Evolutionary conservation across 2,888 invertebrate species (phyloP).

Genomic region (Drosophila trichaetosa): DNA sequence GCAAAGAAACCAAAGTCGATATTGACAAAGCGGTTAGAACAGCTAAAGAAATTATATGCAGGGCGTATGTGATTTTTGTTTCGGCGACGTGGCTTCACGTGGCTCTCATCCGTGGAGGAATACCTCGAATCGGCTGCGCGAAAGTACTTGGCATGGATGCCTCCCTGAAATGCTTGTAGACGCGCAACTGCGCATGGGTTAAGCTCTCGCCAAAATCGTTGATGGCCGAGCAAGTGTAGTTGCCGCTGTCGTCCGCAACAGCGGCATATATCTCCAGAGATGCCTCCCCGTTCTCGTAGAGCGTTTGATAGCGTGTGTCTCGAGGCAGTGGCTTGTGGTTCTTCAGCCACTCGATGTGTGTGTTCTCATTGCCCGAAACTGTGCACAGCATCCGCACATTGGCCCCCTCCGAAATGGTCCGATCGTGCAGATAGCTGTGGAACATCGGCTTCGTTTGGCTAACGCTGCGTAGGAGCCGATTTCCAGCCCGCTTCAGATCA

Average conservation of each 20-base stretch:
- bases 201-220: slow-evolving; percentile 90
- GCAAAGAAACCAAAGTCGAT: not conserved
- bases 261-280: slow-evolving; percentile 91
- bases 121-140: slow-evolving; percentile 90
- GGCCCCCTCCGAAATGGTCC: slow-evolving; percentile 90
- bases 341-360: slow-evolving; percentile 90
- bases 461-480: slow-evolving; percentile 57
- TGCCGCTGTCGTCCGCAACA: slow-evolving; percentile 89
- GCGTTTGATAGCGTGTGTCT: slow-evolving; percentile 87
- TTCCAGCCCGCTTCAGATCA: slow-evolving; percentile 50
- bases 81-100: slow-evolving; percentile 8
- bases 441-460: slow-evolving; percentile 87
- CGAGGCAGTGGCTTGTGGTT: slow-evolving; percentile 87
- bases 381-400: slow-evolving; percentile 91
- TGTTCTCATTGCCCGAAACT: slow-evolving; percentile 88
- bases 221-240: slow-evolving; percentile 91
- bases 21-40: slow-evolving; percentile 56
- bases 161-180: slow-evolving; percentile 90
- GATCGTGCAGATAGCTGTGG: slow-evolving; percentile 90
- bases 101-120: slow-evolving; percentile 52
- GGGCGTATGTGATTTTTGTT: slow-evolving; percentile 14
- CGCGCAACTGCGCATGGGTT: slow-evolving; percentile 90
- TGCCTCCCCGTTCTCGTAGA: slow-evolving; percentile 88
- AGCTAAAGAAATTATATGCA: slow-evolving; percentile 29
- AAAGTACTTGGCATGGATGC: slow-evolving; percentile 90